Evolutionary conservation across 53 echinoderm and acorn worm genomes (phyloP).

Genomic region (Echinometra lucunter): DNA sequence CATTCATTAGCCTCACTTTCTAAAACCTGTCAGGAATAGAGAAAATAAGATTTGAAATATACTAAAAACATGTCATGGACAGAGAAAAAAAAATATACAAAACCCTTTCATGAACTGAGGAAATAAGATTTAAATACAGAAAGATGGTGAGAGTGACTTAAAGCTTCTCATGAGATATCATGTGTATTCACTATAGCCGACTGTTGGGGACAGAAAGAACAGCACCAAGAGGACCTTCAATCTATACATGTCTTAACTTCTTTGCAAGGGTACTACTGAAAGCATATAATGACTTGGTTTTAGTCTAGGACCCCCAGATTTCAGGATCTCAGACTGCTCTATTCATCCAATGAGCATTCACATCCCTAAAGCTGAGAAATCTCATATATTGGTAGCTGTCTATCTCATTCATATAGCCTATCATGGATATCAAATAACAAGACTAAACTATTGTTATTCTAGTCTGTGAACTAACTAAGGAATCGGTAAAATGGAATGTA

Average conservation of each 20-base stretch:
- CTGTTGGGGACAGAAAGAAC: neutral
- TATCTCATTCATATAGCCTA: neutral
- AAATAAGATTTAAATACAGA: neutral
- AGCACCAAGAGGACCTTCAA: neutral
- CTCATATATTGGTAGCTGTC: too few species aligned
- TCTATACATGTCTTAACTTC: neutral
- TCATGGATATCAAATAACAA: neutral
- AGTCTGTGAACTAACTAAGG: neutral
- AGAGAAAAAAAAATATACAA: neutral
- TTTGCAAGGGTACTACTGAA: neutral
- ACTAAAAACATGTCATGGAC: constrained; percentile 70
- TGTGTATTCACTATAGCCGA: neutral
- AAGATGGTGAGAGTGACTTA: neutral
- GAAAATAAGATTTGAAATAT: neutral
- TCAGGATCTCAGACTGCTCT: neutral
- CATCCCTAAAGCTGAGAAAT: neutral
- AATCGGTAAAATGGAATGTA: neutral
- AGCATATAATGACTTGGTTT: too few species aligned
- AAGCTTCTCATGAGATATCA: neutral
- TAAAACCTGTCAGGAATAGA: constrained; percentile 73
- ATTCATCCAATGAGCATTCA: neutral
- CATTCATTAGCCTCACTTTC: constrained; percentile 87
- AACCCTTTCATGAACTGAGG: too few species aligned
- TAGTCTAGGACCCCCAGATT: neutral
- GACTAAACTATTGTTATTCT: neutral